Evolutionary conservation across 2,113 vertebrate species (phyloP).

Genomic region (Ciconia boyciana): DNA sequence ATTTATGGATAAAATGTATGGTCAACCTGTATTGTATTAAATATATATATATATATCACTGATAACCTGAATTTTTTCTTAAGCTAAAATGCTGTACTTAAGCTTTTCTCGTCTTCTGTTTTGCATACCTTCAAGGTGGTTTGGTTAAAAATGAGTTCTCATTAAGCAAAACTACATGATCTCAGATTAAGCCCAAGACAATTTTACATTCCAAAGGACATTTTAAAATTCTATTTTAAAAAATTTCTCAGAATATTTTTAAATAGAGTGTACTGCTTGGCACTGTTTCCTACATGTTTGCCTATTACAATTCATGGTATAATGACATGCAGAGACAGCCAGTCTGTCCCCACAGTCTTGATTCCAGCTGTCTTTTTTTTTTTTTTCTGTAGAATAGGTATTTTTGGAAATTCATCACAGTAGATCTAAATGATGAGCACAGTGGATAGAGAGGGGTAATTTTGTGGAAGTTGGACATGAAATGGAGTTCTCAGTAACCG

Average conservation of each 20-base stretch:
- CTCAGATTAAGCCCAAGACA: not conserved
- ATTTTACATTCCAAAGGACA: not conserved
- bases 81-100: not conserved
- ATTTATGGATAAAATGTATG: not conserved
- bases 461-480: not conserved
- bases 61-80: not conserved
- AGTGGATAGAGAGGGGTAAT: not conserved
- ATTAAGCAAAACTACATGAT: not conserved
- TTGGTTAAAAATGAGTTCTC: not conserved
- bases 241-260: not conserved
- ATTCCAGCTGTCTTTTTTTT: not conserved
- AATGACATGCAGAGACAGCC: not conserved
- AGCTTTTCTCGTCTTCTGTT: not conserved
- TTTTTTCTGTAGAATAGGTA: not conserved
- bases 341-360: not conserved
- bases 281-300: not conserved
- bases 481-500: not conserved
- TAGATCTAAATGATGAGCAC: not conserved
- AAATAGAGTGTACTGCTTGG: not conserved
- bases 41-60: too few relatives aligned
- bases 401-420: not conserved
- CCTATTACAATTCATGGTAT: not conserved
- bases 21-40: not conserved
- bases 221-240: not conserved
- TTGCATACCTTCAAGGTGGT: not conserved